Evolutionary conservation across 2,113 vertebrate species (phyloP).

Genomic region (Dasyurus viverrinus): DNA sequence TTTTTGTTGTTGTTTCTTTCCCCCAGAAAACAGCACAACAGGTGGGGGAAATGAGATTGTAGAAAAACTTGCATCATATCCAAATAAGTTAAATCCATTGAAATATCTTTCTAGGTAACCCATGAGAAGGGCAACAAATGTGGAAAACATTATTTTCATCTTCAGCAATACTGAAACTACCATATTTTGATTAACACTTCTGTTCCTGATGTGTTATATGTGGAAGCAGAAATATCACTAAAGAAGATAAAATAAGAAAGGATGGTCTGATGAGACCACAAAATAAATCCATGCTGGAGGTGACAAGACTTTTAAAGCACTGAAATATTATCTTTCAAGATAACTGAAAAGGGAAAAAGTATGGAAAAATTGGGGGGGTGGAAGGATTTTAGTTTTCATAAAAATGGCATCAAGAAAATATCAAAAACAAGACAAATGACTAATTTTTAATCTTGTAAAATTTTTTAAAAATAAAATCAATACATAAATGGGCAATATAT

Average conservation of each 20-base stretch:
- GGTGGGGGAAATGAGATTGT: background rate
- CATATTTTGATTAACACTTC: background rate
- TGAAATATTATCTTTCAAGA: background rate
- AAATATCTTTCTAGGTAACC: background rate
- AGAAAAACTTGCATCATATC: background rate
- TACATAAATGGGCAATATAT: background rate
- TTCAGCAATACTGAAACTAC: background rate
- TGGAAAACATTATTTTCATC: background rate
- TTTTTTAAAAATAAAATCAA: background rate
- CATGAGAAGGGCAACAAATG: background rate
- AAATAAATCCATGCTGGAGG: background rate
- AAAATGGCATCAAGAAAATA: background rate
- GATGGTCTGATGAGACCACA: background rate
- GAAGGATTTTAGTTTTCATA: background rate
- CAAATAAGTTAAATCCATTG: background rate
- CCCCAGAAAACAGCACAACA: background rate
- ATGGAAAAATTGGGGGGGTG: background rate
- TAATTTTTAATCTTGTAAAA: background rate
- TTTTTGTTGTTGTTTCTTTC: background rate
- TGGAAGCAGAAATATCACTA: background rate
- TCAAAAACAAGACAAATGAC: background rate
- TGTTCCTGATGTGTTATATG: background rate
- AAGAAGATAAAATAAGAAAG: background rate
- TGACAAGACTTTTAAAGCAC: background rate
- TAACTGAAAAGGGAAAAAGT: background rate